Evolutionary conservation across 1,140 invertebrate species (phyloP), one percentile per base, ranked within the genome.

Genomic region (Mercenaria mercenaria): DNA sequence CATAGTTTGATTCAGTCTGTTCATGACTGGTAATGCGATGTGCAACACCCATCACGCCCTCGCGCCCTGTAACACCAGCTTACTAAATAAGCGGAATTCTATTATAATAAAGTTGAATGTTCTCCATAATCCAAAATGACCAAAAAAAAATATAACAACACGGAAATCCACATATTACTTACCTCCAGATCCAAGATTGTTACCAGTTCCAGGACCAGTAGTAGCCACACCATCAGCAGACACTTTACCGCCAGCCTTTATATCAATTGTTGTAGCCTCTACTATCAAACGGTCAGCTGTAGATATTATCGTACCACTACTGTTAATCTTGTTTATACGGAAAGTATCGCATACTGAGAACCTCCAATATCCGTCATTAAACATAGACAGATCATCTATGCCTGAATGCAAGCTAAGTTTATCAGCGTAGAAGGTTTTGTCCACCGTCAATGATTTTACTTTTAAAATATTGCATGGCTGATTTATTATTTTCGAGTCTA

Each of bases 281-380:
- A 15, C 15, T 6, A 47, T 47, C 6, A 47, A 6, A 47, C 6
- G 6, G 43, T 47, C 43, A 34, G 59, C 52, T 15, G 85, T 69
- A 15, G 90, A 87, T 23, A 64, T 89, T 18, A 93, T 59, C 0
- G 87, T 61, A 50, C 93, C 93, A 77, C 92, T 86, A 29, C 82
- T 72, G 32, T 72, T 86, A 20, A 91, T 32, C 59, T 89, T 64
- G 47, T 89, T 47, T 1, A 89, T 61, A 41, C 52, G 69, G n/a
- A 89, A 90, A 23, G 77, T 72, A 52, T 61, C 56, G 52, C 26
- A 89, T n/a, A 87, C 64, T 20, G 61, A 89, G 67, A 92, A 92
- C 0, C 47, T 59, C 61, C 91, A 88, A 18, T 81, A 86, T 15
- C 92, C 92, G 32, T 59, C 18, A 0, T n/a, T 69, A 23, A 82